Base-by-base conservation (phyloP, 1,140 invertebrate genomes). In the Eupristina koningsbergeri region DNA sequence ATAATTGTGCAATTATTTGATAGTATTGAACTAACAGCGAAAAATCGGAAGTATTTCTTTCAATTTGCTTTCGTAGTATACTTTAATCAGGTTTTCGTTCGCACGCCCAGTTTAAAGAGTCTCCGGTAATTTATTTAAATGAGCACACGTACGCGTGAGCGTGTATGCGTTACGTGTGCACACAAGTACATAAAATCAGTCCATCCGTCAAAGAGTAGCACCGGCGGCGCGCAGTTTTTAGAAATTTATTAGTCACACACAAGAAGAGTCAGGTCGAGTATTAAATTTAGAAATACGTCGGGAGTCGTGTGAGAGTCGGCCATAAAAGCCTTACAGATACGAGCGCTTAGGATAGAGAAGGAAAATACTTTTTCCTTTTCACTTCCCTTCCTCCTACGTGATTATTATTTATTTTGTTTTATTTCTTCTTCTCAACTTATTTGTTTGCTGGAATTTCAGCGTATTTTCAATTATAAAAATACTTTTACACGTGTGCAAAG, bases 171-270 rank as follows among this genome's bases (percentile, higher is more conserved):
- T 29, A 41, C 39, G 64, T 41, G 11, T 11, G 41, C 41, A 45
- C 11, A 11, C 5, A 45, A 45, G 11, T 11, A 11, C 41, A 45
- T 45, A 11, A 45, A 45, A 45, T 45, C 61, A 83, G 74, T 77
- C 80, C 74, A 77, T 78, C 63, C 74, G 81, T 83, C 81, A 83
- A 83, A 67, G 74, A 58, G 61, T 31, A 71, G 74, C 45, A 73
- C 34, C 39, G 26, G 53, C 8, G 45, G 53, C 75, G 69, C 69
- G 81, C 69, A 84, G 77, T 84, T 84, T 84, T 84, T 80, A 84
- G 83, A 84, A 84, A 76, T 80, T 84, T 80, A 41, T 84, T 84
- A 84, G 77, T 84, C 76, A 80, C 39, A 84, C 29, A 61, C 45
- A 36, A 83, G 29, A 79, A 77, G 31, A 71, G 76, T 80, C 69